phyloP scores from a whole-genome alignment of 2,888 invertebrate species.

The Cataglyphis altisquamis region DNA sequence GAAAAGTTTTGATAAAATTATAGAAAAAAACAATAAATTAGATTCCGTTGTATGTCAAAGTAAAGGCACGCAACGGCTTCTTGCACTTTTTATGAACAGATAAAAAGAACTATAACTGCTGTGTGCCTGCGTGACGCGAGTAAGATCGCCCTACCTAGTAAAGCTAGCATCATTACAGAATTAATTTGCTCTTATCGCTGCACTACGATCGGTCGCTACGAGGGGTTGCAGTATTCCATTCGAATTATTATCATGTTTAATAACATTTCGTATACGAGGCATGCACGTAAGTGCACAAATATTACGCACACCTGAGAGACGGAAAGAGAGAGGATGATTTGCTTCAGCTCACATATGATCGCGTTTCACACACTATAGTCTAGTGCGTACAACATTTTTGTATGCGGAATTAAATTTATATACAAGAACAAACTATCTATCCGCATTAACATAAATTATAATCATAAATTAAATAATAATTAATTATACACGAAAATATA shows the following conservation, averaged over 20 bases:
- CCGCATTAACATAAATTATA: neutral
- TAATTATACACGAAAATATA: neutral
- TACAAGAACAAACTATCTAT: neutral
- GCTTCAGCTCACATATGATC: neutral
- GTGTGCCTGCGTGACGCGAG: conserved; percentile 43
- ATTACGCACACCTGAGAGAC: conserved; percentile 10
- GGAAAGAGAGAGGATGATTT: neutral
- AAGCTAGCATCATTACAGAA: conserved; percentile 48
- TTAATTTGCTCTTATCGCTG: conserved; percentile 51
- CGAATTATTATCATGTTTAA: conserved; percentile 54
- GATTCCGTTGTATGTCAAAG: neutral
- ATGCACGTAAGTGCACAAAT: conserved; percentile 47
- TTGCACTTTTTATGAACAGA: conserved; percentile 25
- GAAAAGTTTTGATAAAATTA: conserved; percentile 27
- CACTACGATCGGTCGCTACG: conserved; percentile 35
- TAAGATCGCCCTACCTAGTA: conserved; percentile 15
- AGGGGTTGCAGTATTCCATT: conserved; percentile 44
- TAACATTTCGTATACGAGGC: conserved; percentile 38
- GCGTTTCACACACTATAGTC: conserved; percentile 10
- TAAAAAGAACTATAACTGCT: conserved; percentile 15
- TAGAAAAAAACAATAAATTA: neutral
- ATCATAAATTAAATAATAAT: conserved; percentile 17
- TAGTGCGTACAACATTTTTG: neutral
- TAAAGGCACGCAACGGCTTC: neutral
- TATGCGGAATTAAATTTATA: neutral